These are phyloP conservation scores for Laticauda laticaudata DNA, from an alignment of 2,113 vertebrate species.

Conservation along the genomic window DNA sequence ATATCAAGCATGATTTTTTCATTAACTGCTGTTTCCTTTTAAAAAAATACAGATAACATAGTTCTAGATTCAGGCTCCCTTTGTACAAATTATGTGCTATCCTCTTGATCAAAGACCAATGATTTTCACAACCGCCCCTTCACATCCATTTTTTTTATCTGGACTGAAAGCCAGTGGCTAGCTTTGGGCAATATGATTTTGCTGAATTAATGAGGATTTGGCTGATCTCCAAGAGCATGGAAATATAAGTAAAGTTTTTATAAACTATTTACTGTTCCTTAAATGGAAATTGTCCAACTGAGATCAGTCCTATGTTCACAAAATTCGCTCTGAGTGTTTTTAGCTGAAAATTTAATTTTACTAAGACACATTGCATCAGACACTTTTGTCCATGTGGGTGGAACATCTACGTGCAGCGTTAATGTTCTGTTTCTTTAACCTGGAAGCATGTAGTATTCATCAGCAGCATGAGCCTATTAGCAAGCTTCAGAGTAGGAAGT, in stretches of 20 bases:
- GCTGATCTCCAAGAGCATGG: background rate
- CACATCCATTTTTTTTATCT: background rate
- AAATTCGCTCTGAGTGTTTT: background rate
- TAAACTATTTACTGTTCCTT: background rate
- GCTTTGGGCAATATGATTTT: background rate
- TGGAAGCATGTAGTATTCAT: background rate
- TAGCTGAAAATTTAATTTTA: background rate
- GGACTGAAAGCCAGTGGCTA: background rate
- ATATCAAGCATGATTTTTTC: background rate
- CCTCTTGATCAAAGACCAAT: background rate
- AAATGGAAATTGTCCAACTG: background rate
- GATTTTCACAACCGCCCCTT: background rate
- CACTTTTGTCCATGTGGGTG: background rate
- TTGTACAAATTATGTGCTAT: background rate
- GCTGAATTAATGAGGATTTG: background rate
- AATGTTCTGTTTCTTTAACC: background rate
- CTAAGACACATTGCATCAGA: background rate
- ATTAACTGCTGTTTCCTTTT: background rate
- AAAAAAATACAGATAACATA: background rate
- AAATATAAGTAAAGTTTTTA: background rate
- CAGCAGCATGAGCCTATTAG: slow-evolving; percentile 5
- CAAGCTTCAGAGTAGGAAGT: background rate
- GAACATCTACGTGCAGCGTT: background rate
- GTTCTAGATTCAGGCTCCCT: background rate
- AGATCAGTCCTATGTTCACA: background rate